A percentile compares a stretch with the other conserved stretches of the same genome.
These are phyloP conservation scores for Ailurus styani DNA, from an alignment of 2,113 vertebrate genomes.

Conservation along the genomic window DNA sequence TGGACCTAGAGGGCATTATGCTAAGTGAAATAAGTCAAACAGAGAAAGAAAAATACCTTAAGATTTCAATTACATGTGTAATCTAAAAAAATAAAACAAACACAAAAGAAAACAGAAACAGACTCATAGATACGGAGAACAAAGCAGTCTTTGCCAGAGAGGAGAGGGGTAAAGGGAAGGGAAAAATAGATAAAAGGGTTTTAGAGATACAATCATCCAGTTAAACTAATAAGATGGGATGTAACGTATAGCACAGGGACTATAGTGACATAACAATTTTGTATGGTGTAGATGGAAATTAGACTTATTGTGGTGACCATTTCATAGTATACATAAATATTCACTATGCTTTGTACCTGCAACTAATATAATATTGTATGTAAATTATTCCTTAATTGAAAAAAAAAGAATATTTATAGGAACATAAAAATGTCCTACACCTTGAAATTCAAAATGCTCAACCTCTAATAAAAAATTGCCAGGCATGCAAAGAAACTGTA, in stretches of 20 bases:
- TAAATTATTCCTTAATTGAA: not conserved
- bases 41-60: not conserved
- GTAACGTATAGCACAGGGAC: not conserved
- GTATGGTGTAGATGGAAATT: not conserved
- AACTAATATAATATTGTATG: not conserved
- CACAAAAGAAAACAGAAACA: not conserved
- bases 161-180: not conserved
- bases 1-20: not conserved
- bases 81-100: not conserved
- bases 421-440: not conserved
- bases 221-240: not conserved
- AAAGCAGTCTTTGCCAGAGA: not conserved
- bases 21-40: not conserved
- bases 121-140: not conserved
- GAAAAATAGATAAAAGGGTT: not conserved
- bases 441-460: not conserved
- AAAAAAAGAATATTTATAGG: not conserved
- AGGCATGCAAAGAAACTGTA: not conserved
- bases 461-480: not conserved
- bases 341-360: not conserved
- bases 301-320: not conserved
- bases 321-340: not conserved
- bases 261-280: not conserved
- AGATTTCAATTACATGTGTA: not conserved
- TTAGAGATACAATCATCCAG: not conserved